These are phyloP conservation scores for Syngnathus scovelli DNA, from an alignment of 2,113 vertebrate species.

Conservation along the genomic window DNA sequence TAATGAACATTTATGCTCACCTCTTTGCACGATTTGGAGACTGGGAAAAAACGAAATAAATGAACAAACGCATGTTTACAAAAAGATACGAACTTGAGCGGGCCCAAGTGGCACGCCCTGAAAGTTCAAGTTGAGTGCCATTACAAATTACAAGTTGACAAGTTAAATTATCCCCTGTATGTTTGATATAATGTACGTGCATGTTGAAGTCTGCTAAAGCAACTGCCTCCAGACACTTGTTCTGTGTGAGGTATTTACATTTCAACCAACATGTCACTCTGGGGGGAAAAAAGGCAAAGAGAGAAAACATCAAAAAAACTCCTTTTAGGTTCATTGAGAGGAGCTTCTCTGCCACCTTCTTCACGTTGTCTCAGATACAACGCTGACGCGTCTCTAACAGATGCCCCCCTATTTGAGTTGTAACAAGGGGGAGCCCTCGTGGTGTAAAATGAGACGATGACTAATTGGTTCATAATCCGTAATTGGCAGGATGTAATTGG, in stretches of 20 bases:
- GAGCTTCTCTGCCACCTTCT: constrained; percentile 8
- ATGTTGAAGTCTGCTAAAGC: constrained; percentile 53
- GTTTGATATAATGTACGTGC: constrained; percentile 52
- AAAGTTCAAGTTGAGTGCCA: constrained; percentile 63
- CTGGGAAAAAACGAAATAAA: constrained; percentile 25
- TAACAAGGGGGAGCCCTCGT: constrained; percentile 33
- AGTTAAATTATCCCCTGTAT: constrained; percentile 53
- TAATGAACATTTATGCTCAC: constrained; percentile 33
- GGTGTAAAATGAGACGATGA: constrained; percentile 70
- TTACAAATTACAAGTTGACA: constrained; percentile 66
- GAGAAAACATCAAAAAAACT: constrained; percentile 1
- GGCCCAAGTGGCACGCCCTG: constrained; percentile 58
- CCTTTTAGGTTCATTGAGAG: constrained; percentile 16
- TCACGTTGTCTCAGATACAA: constrained; percentile 15
- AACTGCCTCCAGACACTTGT: constrained; percentile 50
- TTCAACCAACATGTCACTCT: constrained; percentile 39
- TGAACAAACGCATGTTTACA: constrained; percentile 5
- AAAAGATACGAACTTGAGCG: constrained; percentile 52
- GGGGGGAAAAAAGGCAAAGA: constrained; percentile 7
- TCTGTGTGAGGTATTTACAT: constrained; percentile 40
- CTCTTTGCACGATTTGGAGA: constrained; percentile 28
- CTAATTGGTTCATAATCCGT: constrained; percentile 75
- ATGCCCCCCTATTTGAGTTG: constrained; percentile 50
- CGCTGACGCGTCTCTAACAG: constrained; percentile 50
- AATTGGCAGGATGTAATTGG: constrained; percentile 72